phyloP scores from a whole-genome alignment of 2,888 invertebrate genomes.

The Anodontia alba region DNA sequence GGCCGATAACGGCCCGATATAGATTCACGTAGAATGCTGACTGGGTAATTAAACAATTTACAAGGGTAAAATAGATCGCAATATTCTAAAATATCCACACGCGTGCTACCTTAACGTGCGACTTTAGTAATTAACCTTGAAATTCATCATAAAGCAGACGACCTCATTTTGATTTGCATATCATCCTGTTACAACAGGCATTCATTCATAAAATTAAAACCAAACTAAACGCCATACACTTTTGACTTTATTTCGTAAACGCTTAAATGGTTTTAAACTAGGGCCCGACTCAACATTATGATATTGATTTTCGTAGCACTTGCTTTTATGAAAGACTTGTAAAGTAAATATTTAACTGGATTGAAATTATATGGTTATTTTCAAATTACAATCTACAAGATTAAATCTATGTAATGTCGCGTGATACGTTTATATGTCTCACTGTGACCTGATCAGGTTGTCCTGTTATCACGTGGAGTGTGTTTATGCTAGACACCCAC shows the following conservation, averaged over 20 bases:
- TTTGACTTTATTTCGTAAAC: not conserved
- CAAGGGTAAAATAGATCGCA: too few species aligned
- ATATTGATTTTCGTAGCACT: constrained; percentile 13
- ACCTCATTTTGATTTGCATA: too few species aligned
- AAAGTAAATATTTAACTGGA: not conserved
- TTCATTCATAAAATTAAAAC: too few species aligned
- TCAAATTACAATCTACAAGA: not conserved
- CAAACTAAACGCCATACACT: too few species aligned
- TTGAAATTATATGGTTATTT: not conserved
- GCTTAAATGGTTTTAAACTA: not conserved
- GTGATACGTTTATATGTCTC: not conserved
- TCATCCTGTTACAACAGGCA: too few species aligned
- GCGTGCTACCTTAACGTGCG: too few species aligned
- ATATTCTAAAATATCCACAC: too few species aligned
- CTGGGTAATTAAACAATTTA: too few species aligned
- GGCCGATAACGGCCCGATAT: too few species aligned
- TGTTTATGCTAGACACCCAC: constrained; percentile 32
- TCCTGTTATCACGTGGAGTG: constrained; percentile 24
- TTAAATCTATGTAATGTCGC: not conserved
- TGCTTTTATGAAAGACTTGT: not conserved
- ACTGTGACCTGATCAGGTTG: constrained; percentile 7
- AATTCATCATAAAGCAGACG: too few species aligned
- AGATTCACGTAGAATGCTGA: too few species aligned
- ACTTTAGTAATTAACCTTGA: too few species aligned
- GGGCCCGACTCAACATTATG: not conserved